A percentile compares a stretch with the other conserved stretches of the same genome.
Evolutionary conservation across 2,797 vertebrate species (phyloP).

Genomic region (Cichlasoma orientale): DNA sequence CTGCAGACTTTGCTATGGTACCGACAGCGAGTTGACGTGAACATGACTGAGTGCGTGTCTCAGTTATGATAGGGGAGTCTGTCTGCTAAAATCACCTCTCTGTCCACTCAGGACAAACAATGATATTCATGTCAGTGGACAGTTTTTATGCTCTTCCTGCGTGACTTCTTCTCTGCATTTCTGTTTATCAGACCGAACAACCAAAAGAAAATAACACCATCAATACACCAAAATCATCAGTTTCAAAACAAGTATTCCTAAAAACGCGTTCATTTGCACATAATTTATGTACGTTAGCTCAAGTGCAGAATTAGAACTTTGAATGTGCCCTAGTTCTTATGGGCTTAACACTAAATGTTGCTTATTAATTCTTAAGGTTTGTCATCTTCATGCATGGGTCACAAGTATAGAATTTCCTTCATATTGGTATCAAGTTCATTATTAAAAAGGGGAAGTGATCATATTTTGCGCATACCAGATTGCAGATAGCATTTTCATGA

Average conservation of each 20-base stretch:
- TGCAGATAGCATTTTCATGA: background rate
- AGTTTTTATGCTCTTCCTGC: background rate
- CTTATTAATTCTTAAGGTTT: background rate
- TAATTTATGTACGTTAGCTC: background rate
- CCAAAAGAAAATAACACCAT: background rate
- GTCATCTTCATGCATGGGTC: background rate
- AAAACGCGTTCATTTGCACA: background rate
- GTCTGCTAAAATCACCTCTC: constrained; percentile 19
- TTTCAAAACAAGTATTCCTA: background rate
- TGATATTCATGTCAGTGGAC: constrained; percentile 8
- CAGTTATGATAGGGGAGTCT: constrained; percentile 70
- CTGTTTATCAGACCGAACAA: background rate
- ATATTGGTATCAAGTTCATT: background rate
- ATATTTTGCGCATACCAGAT: background rate
- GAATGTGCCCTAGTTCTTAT: background rate
- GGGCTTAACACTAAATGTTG: background rate
- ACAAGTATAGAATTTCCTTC: background rate
- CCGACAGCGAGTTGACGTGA: constrained; percentile 62
- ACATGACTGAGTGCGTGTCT: constrained; percentile 67
- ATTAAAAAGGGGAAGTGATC: background rate
- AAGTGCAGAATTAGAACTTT: background rate
- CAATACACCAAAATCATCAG: background rate
- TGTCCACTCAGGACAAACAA: constrained; percentile 28
- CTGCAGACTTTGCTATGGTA: constrained; percentile 65
- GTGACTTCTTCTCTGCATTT: background rate